Conservation (phyloP, 1,140 invertebrate species). For the Homarus americanus region DNA sequence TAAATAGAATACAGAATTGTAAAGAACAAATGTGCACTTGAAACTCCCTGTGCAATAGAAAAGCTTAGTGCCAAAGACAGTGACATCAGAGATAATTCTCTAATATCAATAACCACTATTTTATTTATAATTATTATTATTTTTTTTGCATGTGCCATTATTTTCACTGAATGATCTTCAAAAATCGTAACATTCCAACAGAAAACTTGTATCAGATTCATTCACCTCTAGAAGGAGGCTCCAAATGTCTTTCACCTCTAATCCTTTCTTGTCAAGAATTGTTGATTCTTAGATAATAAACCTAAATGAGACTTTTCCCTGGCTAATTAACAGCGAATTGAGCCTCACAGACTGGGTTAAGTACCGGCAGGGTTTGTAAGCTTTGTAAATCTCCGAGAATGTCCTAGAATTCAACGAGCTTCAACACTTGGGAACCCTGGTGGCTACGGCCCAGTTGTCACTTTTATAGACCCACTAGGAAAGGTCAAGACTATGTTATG, state of each 20-base stretch:
- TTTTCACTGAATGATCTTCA: constrained; percentile 13
- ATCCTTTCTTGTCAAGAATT: constrained; percentile 41
- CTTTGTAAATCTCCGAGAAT: neutral
- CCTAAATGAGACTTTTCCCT: constrained; percentile 3
- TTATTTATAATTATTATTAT: too few relatives aligned
- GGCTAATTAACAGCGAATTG: constrained; percentile 2
- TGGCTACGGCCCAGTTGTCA: neutral
- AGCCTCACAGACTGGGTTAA: neutral
- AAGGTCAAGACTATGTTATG: constrained; percentile 24
- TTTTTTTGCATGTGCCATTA: constrained; percentile 51
- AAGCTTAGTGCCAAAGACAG: constrained; percentile 57
- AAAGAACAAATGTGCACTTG: constrained; percentile 25
- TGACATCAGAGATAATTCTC: constrained; percentile 11
- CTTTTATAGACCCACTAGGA: constrained; percentile 22
- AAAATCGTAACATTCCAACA: constrained; percentile 52
- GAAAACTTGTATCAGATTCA: constrained; percentile 13
- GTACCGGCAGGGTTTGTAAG: neutral
- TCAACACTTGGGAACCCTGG: neutral
- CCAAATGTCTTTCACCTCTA: constrained; percentile 37
- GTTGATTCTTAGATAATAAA: neutral
- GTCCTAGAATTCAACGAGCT: neutral
- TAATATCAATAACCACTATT: constrained; percentile 13
- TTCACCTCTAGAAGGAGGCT: constrained; percentile 5
- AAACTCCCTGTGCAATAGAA: constrained; percentile 50
- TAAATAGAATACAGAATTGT: neutral